Evolutionary conservation across 2,888 invertebrate genomes (phyloP), one percentile per base, ranked within the genome.

Genomic region (Imbricaverruca yamaguchii): DNA sequence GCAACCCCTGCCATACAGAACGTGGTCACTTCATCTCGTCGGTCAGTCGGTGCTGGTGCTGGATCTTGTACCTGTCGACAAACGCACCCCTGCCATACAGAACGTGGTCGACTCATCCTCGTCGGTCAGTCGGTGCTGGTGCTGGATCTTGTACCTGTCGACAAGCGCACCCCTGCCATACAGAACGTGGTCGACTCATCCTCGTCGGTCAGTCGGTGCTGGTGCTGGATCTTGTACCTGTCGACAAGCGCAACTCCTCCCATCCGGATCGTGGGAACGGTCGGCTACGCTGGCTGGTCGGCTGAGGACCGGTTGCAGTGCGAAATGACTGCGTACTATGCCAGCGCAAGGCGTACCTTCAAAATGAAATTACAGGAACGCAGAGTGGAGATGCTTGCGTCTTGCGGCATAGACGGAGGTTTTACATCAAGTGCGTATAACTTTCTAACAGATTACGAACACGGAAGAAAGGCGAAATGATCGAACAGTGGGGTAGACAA

Each of bases 81-180:
- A 18, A 11, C 13, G 6, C 61, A 18, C 15, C 18, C 61, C 10
- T 18, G 61, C 13, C 61, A 61, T 18, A 61, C 61, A n/a, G n/a
- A n/a, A n/a, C n/a, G n/a, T n/a, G n/a, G 98, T 97, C 81, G 98
- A 98, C 81, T 98, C 99, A 85, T 94, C 93, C 89, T 98, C 98
- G 87, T 96, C 94, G 83, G 96, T 95, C 88, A 98, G 90, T 86
- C 95, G 93, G 89, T 98, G 98, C 89, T 97, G 96, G 89, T 97
- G 97, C 89, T 94, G 94, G 86, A 98, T 94, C 93, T 53, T 56
- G 61, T 81, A 81, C 65, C 57, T 80, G 56, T n/a, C n/a, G 6
- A 4, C 56, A 61, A 18, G 13, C 13, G 6, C 61, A 18, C 15
- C 18, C 61, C 10, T 18, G 61, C 13, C 61, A 61, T 18, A 61